Evolutionary conservation across 1,140 invertebrate species (phyloP).

Genomic region (Bemisia tabaci): DNA sequence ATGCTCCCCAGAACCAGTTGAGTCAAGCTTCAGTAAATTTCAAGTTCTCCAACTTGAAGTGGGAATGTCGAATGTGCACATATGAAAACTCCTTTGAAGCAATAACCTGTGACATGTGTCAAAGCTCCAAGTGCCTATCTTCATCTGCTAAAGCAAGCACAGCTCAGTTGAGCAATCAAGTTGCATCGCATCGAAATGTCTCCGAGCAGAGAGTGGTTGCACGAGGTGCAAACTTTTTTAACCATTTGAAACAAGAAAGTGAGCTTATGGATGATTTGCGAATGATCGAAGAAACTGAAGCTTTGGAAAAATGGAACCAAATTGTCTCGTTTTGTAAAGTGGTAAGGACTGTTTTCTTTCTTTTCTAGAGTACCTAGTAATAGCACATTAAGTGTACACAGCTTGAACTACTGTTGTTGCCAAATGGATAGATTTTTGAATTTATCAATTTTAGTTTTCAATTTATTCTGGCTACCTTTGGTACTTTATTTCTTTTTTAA

Average conservation of each 20-base stretch:
- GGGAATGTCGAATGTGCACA: conserved; percentile 69
- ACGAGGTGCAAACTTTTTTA: background rate
- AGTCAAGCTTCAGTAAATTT: background rate
- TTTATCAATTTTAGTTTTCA: too few relatives aligned
- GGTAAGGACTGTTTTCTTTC: conserved; percentile 34
- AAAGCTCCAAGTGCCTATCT: conserved; percentile 35
- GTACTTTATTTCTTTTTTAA: too few relatives aligned
- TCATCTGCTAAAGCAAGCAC: conserved; percentile 15
- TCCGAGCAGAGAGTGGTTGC: conserved; percentile 22
- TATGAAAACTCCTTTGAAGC: conserved; percentile 58
- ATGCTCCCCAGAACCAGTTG: background rate
- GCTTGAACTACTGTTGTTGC: too few relatives aligned
- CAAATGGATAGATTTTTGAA: too few relatives aligned
- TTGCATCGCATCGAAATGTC: background rate
- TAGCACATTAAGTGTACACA: too few relatives aligned
- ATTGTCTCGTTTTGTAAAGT: conserved; percentile 70
- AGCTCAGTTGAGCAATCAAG: conserved; percentile 22
- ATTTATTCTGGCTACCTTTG: too few relatives aligned
- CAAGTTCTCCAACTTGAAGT: conserved; percentile 25
- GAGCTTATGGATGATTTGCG: conserved; percentile 72
- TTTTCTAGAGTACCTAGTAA: conserved; percentile 9
- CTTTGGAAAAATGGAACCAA: conserved; percentile 66
- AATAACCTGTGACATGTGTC: conserved; percentile 69
- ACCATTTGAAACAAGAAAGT: conserved; percentile 43
- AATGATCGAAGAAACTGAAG: conserved; percentile 64